Conservation (phyloP, 2,888 invertebrate species). For the Lycaena phlaeas region DNA sequence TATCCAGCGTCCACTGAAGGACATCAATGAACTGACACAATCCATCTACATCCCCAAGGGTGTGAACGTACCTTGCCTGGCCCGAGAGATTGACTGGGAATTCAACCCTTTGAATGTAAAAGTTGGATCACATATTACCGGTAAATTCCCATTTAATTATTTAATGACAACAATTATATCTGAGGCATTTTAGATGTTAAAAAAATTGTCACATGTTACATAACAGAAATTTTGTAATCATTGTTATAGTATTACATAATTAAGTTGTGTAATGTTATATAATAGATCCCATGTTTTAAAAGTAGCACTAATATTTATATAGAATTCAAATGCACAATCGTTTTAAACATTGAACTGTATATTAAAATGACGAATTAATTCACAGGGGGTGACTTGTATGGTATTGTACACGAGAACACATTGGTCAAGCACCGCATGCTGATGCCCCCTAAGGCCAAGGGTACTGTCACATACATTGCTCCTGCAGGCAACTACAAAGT, state of each 20-base stretch:
- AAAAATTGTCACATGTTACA: too few species aligned
- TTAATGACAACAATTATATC: too few species aligned
- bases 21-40: slow-evolving; percentile 92
- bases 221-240: too few species aligned
- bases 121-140: slow-evolving; percentile 97
- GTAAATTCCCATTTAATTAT: too few species aligned
- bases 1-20: slow-evolving; percentile 98
- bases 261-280: too few species aligned
- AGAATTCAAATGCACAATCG: too few species aligned
- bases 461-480: slow-evolving; percentile 96
- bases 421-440: slow-evolving; percentile 98
- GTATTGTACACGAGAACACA: slow-evolving; percentile 96
- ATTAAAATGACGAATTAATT: too few species aligned
- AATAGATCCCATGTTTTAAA: too few species aligned
- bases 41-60: slow-evolving; percentile 99
- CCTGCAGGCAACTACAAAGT: slow-evolving; percentile 94
- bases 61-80: slow-evolving; percentile 93
- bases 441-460: slow-evolving; percentile 94
- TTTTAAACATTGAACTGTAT: too few species aligned
- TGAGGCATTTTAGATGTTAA: too few species aligned
- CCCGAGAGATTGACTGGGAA: slow-evolving; percentile 89
- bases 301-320: too few species aligned
- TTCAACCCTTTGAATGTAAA: slow-evolving; percentile 89
- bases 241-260: too few species aligned
- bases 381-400: slow-evolving; percentile 98